Base-by-base conservation (phyloP, 1,140 invertebrate genomes). In the Eurytemora carolleeae region DNA sequence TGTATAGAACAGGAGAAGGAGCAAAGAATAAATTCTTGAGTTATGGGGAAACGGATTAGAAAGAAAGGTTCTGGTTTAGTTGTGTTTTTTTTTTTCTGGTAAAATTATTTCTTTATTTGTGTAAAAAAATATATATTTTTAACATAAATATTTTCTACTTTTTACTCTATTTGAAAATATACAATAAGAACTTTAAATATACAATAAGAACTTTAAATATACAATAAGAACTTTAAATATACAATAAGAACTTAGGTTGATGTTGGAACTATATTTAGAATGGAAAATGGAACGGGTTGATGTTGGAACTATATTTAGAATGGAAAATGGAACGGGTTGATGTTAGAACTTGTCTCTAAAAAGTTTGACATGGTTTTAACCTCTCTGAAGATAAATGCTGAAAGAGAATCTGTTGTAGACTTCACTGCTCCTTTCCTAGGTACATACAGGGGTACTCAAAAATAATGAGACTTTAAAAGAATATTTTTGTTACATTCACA, bases 211-310 rank as follows among this genome's bases (percentile, higher is more conserved):
- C n/a, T 56, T 18, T 56, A 56, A 18, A 56, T 1, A 56, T 56
- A 56, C 22, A 56, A 18, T 18, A 18, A 56, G n/a, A 56, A 18
- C n/a, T 56, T 18, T 1, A 56, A 18, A 56, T 56, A 56, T 56
- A 58, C 19, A 17, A 17, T 23, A 23, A 15, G 3, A 18, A 44
- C n/a, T n/a, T n/a, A n/a, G n/a, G n/a, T n/a, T n/a, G n/a, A n/a
- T n/a, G n/a, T n/a, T n/a, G n/a, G n/a, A n/a, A n/a, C 31, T n/a
- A 44, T 44, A n/a, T 44, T 44, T 24, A 89, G 75, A 85, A 90
- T 71, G 87, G 87, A 59, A 89, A 88, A 72, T 98, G 94, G 94
- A 97, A 97, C 73, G 94, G n/a, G n/a, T n/a, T n/a, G n/a, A n/a
- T n/a, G n/a, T n/a, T n/a, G n/a, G n/a, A n/a, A n/a, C 31, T n/a